Conservation (phyloP, 1,140 invertebrate species). For the Lutraria rhynchaena region DNA sequence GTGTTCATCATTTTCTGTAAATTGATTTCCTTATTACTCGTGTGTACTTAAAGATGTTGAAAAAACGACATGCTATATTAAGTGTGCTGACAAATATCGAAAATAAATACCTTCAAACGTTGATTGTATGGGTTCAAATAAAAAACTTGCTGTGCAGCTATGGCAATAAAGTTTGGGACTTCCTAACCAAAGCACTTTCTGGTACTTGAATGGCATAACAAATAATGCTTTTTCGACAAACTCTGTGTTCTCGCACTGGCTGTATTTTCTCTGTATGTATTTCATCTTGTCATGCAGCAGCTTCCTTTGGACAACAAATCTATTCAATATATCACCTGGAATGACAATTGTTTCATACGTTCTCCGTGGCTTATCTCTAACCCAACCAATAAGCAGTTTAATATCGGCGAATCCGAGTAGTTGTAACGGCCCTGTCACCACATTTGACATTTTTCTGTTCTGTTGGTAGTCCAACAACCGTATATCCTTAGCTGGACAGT, state of each 20-base stretch:
- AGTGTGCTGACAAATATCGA: too few relatives aligned
- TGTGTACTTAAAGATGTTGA: too few relatives aligned
- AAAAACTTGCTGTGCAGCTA: too few relatives aligned
- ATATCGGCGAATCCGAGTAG: constrained; percentile 2
- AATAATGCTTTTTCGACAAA: constrained; percentile 11
- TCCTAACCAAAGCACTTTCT: too few relatives aligned
- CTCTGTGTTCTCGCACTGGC: neutral
- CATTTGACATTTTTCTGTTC: neutral
- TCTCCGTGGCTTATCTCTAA: neutral
- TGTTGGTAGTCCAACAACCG: neutral
- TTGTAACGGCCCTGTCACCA: neutral
- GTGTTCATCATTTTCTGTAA: too few relatives aligned
- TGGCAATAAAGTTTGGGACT: too few relatives aligned
- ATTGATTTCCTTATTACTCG: too few relatives aligned
- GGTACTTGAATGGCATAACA: neutral
- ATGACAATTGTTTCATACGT: constrained; percentile 13
- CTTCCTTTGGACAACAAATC: neutral
- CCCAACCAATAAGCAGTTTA: constrained; percentile 13
- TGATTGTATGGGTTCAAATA: too few relatives aligned
- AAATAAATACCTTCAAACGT: too few relatives aligned
- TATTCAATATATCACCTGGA: neutral
- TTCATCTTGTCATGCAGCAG: neutral
- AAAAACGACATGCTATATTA: too few relatives aligned
- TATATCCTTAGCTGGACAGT: neutral
- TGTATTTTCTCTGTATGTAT: neutral